Percentiles rank a stretch among this genome's conserved stretches.
phyloP scores from a whole-genome alignment of 1,140 invertebrate species.

The Aricia agestis region DNA sequence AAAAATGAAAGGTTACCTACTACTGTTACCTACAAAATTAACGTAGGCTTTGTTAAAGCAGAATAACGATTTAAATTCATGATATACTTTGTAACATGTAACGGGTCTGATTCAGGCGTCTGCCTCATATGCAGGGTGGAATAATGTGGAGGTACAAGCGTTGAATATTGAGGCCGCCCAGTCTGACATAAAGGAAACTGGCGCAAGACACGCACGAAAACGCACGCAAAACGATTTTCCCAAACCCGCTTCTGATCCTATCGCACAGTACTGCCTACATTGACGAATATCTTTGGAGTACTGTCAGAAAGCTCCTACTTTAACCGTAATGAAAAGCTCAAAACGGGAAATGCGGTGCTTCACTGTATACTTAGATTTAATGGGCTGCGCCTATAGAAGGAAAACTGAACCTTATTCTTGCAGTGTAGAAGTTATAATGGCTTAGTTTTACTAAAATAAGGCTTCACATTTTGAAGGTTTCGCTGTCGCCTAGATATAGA shows the following conservation, averaged over 20 bases:
- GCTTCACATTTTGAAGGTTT: constrained; percentile 54
- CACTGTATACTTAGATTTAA: not conserved
- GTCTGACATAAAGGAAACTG: constrained; percentile 57
- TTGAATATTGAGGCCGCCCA: constrained; percentile 54
- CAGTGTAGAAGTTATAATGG: not conserved
- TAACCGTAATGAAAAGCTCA: not conserved
- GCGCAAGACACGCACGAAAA: constrained; percentile 49
- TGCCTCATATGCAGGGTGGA: constrained; percentile 47
- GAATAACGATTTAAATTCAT: not conserved
- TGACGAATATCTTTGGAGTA: not conserved
- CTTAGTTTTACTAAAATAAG: constrained; percentile 27
- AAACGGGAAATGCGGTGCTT: not conserved
- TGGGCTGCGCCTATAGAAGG: not conserved
- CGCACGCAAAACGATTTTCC: constrained; percentile 51
- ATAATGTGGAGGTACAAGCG: constrained; percentile 56
- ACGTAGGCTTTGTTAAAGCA: not conserved
- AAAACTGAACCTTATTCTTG: not conserved
- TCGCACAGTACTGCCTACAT: not conserved
- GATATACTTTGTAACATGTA: not conserved
- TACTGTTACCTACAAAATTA: not conserved
- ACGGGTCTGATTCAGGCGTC: constrained; percentile 4
- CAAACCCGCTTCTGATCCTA: not conserved
- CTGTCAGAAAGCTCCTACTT: not conserved
- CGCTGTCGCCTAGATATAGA: constrained; percentile 49
- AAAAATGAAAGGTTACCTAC: no score